Conservation (phyloP, 2,797 vertebrate genomes). For the Cossypha caffra region DNA sequence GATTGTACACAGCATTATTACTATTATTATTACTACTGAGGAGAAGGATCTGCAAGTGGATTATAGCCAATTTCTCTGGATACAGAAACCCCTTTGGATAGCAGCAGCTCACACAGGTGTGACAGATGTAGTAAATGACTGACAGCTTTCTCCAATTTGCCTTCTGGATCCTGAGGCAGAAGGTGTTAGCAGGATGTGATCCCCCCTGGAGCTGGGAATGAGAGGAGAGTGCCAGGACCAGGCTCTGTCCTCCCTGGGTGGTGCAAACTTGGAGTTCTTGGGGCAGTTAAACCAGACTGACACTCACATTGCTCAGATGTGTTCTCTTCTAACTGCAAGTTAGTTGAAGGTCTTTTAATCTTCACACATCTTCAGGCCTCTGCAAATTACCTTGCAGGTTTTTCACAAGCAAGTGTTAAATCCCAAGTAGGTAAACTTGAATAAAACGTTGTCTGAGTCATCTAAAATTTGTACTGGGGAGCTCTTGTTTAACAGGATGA, state of each 20-base stretch:
- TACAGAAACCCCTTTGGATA: neutral
- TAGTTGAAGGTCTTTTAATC: neutral
- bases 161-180: neutral
- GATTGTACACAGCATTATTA: neutral
- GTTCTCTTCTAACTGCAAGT: neutral
- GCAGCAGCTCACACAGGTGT: neutral
- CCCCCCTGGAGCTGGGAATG: fast-evolving
- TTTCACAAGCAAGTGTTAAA: neutral
- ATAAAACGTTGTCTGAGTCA: neutral
- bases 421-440: neutral
- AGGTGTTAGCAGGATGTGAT: neutral
- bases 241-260: neutral
- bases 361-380: neutral
- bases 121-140: neutral
- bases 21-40: neutral
- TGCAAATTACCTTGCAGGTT: neutral
- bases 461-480: neutral
- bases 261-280: fast-evolving
- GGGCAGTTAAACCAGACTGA: fast-evolving
- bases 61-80: fast-evolving
- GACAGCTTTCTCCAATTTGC: neutral
- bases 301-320: fast-evolving
- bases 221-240: neutral
- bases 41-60: neutral
- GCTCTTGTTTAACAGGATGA: neutral